Percentiles rank a stretch among this genome's conserved stretches.
Evolutionary conservation across 2,113 vertebrate species (phyloP).

Genomic region (Hippocampus zosterae): DNA sequence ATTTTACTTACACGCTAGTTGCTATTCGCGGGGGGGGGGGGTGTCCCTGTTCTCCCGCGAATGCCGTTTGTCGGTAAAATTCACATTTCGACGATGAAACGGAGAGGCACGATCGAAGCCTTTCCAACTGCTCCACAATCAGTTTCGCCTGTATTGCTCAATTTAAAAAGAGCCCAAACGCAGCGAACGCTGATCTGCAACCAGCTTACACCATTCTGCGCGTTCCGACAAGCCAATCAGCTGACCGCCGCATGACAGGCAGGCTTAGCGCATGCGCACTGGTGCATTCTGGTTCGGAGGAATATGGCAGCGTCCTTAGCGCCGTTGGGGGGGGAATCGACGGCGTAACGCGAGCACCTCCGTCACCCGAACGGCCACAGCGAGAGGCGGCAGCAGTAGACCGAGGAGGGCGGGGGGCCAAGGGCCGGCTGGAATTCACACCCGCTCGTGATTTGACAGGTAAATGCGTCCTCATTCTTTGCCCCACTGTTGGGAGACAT

Average conservation of each 20-base stretch:
- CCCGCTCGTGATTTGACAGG: constrained; percentile 56
- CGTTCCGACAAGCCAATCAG: constrained; percentile 63
- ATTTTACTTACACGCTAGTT: no score
- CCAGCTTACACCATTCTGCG: constrained; percentile 10
- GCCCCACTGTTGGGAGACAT: constrained; percentile 23
- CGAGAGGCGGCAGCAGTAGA: constrained; percentile 44
- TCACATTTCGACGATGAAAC: neutral
- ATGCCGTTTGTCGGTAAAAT: neutral
- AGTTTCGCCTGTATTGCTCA: neutral
- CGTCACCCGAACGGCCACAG: constrained; percentile 53
- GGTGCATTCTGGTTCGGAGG: constrained; percentile 45
- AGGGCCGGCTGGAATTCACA: constrained; percentile 55
- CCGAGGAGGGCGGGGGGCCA: constrained; percentile 66
- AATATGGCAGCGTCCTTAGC: constrained; percentile 78
- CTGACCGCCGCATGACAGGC: constrained; percentile 75
- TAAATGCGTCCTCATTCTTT: constrained; percentile 48
- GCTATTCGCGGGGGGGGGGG: no score
- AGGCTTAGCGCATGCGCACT: constrained; percentile 60
- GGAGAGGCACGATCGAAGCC: no score
- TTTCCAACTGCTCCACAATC: constrained; percentile 25
- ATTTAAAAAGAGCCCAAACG: neutral
- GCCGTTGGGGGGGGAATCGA: constrained; percentile 41
- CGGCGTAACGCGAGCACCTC: constrained; percentile 59
- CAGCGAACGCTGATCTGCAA: constrained; percentile 21
- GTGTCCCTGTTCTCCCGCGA: no score